Percentiles rank a stretch among this genome's conserved stretches.
Evolutionary conservation across 2,113 vertebrate species (phyloP).

Genomic region (Perca fluviatilis): DNA sequence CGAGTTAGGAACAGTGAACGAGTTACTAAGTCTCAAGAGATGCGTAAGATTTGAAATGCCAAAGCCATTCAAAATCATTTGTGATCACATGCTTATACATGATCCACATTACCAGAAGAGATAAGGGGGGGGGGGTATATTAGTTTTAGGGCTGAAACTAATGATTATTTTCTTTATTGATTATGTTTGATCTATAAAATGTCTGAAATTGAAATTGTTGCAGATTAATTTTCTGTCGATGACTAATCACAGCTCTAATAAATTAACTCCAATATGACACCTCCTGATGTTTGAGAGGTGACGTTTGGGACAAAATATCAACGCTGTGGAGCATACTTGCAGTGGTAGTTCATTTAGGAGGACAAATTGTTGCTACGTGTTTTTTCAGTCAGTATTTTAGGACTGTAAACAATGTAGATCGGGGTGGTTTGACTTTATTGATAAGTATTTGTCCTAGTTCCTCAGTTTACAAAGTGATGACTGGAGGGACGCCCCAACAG

Average conservation of each 20-base stretch:
- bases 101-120: not conserved
- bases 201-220: not conserved
- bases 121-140: not conserved
- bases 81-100: slow-evolving; percentile 1
- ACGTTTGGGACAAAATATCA: not conserved
- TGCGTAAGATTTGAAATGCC: slow-evolving; percentile 29
- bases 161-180: not conserved
- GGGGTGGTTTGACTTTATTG: slow-evolving; percentile 14
- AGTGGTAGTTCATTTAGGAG: not conserved
- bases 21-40: slow-evolving; percentile 44
- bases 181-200: not conserved
- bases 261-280: not conserved
- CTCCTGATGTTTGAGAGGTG: not conserved
- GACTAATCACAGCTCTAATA: too few relatives aligned
- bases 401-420: slow-evolving; percentile 13
- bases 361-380: not conserved
- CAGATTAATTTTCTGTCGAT: not conserved
- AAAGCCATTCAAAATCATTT: slow-evolving; percentile 39
- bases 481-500: not conserved
- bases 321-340: too few relatives aligned
- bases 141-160: not conserved
- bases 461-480: slow-evolving; percentile 24
- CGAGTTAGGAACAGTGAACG: slow-evolving; percentile 62
- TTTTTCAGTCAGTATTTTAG: slow-evolving; percentile 20
- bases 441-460: slow-evolving; percentile 15